A percentile compares a stretch with the other conserved stretches of the same genome.
These are phyloP conservation scores for Lepidocyrtoides sp. DNA, from an alignment of 2,888 invertebrate species.

Conservation along the genomic window DNA sequence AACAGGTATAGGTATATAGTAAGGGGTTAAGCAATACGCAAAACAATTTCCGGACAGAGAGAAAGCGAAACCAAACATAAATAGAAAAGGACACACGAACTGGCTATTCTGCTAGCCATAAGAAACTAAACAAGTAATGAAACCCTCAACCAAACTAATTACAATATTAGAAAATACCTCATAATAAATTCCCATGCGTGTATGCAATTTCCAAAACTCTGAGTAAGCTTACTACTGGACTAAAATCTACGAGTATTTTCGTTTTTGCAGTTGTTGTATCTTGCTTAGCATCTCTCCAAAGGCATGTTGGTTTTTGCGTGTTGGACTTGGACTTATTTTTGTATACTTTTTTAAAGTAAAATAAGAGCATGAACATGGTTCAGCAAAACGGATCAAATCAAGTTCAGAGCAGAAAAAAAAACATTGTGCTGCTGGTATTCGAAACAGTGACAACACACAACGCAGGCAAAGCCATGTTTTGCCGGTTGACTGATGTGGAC, in stretches of 20 bases:
- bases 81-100: not conserved
- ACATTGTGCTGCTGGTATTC: too few species aligned
- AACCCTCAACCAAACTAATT: slow-evolving; percentile 30
- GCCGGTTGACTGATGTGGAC: slow-evolving; percentile 55
- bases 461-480: slow-evolving; percentile 9
- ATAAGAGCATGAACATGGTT: not conserved
- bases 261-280: slow-evolving; percentile 1
- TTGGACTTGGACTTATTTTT: not conserved
- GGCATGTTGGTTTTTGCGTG: slow-evolving; percentile 46
- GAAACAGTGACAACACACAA: not conserved
- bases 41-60: slow-evolving; percentile 47
- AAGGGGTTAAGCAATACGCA: not conserved
- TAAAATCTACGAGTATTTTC: not conserved
- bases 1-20: too few species aligned
- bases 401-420: slow-evolving; percentile 4
- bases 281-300: slow-evolving; percentile 31
- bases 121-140: too few species aligned
- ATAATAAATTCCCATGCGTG: slow-evolving; percentile 11
- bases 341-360: not conserved
- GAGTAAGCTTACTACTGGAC: not conserved
- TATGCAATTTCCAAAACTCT: too few species aligned
- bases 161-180: slow-evolving; percentile 5
- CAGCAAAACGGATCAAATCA: not conserved
- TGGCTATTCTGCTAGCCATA: too few species aligned
- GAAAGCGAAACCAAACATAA: too few species aligned